Evolutionary conservation across 1,140 invertebrate species (phyloP), one percentile per base, ranked within the genome.

Genomic region (Microvelia longipes): DNA sequence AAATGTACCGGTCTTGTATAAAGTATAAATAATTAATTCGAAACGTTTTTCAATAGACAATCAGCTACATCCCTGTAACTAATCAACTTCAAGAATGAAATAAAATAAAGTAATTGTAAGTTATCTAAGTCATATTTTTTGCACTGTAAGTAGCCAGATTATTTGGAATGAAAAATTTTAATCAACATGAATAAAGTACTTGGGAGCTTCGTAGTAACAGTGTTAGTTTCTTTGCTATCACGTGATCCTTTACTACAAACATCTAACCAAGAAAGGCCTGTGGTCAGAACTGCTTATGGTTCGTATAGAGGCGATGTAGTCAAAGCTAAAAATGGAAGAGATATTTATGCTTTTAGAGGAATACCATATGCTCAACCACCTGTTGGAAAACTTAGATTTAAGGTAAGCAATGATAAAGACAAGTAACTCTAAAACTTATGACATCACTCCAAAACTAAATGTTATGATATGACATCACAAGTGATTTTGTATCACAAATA

Each of bases 261-360:
- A 28, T 29, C 15, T 11, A 50, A 50, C 5, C 5, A 50, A 50
- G 35, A 50, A 11, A 19, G 35, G 5, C 19, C 19, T 11, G 35
- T 11, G 1, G 66, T 35, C 1, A n/a, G 50, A 26, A 66, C 65
- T 27, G 29, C 64, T 1, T 1, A 30, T 82, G 73, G 84, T 80
- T 0, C 71, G 74, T 69, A 76, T 81, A 1, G 78, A 79, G 69
- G 84, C 80, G n/a, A 72, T 68, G 1, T 70, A 75, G 0, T 80
- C 67, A 77, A 73, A 29, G 80, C 79, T 2, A 78, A 80, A 1
- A 73, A 75, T 0, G 83, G 82, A 0, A 79, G 79, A 61, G 74
- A 74, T 1, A 70, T 69, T 64, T 67, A 69, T 28, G 68, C 71
- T 15, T 76, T 76, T 70, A 67, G 67, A 67, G 75, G 75, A 25